Evolutionary conservation across 2,888 invertebrate genomes (phyloP), one percentile per base, ranked within the genome.

Genomic region (Drosophila vallismaia): DNA sequence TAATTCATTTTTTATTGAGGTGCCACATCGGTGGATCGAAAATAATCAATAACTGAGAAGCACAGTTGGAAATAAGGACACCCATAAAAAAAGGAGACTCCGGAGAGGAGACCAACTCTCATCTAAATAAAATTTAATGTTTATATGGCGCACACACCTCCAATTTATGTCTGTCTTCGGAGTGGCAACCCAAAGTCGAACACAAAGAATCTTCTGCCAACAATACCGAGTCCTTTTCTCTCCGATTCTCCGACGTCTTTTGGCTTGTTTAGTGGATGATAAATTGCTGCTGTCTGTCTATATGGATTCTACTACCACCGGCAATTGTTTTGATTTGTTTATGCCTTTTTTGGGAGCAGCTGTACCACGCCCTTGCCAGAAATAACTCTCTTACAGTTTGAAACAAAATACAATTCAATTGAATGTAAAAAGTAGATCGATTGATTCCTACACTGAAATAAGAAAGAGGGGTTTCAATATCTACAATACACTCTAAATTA

Each of bases 21-120:
- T 72, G 60, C 38, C n/a, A n/a, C 6, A 45, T 64, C 75, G 45
- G 40, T 64, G 63, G 49, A 19, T 19, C 19, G n/a, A 71, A 62
- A 49, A 74, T 79, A 78, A 86, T 83, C 81, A 84, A 82, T 78
- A 86, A 73, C 62, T 68, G 28, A 28, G 36, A 60, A 24, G 70
- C 82, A 74, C 82, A 80, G 86, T 82, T 80, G 82, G 82, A 86
- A 82, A 82, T 86, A 84, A 87, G 82, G 82, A 83, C 87, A 83
- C 79, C 74, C 84, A 80, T 40, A 52, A 74, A 70, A 57, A 71
- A 69, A 33, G 53, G 31, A 55, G 38, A 28, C 45, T 19, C 38
- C 24, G 19, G 19, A 19, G 19, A 19, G 19, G 19, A 19, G 19
- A 42, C 55, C 63, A 48, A 36, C 45, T 60, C 73, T 78, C 85